Evolutionary conservation across 2,888 invertebrate genomes (phyloP).

Genomic region (Parasteatoda lunata): DNA sequence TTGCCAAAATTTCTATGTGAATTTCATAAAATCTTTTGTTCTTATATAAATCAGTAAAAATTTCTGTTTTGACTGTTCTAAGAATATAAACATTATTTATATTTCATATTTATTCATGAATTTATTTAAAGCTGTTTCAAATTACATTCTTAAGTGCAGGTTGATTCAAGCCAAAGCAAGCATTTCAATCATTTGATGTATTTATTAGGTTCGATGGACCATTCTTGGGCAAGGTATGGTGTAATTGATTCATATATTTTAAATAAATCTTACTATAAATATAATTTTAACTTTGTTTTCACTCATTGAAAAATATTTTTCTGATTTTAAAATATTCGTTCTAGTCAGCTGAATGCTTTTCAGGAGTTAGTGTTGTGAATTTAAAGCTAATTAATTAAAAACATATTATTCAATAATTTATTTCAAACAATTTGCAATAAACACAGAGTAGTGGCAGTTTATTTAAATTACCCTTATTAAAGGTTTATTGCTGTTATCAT

Average conservation of each 20-base stretch:
- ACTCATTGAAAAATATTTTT: neutral
- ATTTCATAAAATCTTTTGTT: too few relatives aligned
- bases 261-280: neutral
- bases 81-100: neutral
- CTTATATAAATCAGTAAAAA: neutral
- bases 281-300: neutral
- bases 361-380: too few relatives aligned
- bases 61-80: neutral
- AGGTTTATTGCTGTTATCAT: too few relatives aligned
- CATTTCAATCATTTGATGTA: slow-evolving; percentile 84
- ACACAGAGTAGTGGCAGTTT: too few relatives aligned
- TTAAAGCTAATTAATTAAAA: too few relatives aligned
- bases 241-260: slow-evolving; percentile 1
- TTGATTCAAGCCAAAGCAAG: slow-evolving; percentile 86
- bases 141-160: slow-evolving; percentile 42
- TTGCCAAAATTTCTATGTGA: too few relatives aligned
- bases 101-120: slow-evolving; percentile 4
- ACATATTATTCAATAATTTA: too few relatives aligned
- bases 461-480: too few relatives aligned
- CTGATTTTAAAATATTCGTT: neutral
- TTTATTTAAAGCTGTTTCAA: too few relatives aligned
- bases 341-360: too few relatives aligned
- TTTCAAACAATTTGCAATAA: too few relatives aligned
- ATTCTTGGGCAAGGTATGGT: slow-evolving; percentile 75
- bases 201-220: slow-evolving; percentile 80